phyloP scores from a whole-genome alignment of 2,113 vertebrate genomes.

The Dipodomys stephensi region DNA sequence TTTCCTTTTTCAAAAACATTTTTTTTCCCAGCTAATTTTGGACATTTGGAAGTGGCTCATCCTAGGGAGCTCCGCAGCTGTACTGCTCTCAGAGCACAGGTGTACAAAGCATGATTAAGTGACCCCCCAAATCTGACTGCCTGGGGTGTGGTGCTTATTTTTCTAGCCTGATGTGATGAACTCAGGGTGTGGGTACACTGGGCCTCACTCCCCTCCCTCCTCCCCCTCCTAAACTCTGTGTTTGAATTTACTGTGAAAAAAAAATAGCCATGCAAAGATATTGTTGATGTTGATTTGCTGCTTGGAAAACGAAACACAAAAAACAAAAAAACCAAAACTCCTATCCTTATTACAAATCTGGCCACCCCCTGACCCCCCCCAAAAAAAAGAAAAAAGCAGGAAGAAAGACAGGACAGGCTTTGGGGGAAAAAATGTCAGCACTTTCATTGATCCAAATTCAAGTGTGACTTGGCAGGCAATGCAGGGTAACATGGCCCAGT shows the following conservation, averaged over 20 bases:
- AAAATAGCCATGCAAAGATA: not conserved
- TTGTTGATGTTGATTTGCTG: slow-evolving; percentile 32
- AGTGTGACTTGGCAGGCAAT: slow-evolving; percentile 74
- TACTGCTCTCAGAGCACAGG: slow-evolving; percentile 65
- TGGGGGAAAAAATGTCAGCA: slow-evolving; percentile 53
- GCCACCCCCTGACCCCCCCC: not conserved
- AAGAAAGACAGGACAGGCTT: slow-evolving; percentile 61
- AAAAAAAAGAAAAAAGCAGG: not conserved
- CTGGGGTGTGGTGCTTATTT: slow-evolving; percentile 73
- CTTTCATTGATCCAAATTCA: slow-evolving; percentile 72
- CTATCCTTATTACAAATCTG: slow-evolving; percentile 29
- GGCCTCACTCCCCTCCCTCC: not conserved
- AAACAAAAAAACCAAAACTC: not conserved
- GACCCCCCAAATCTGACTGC: slow-evolving; percentile 63
- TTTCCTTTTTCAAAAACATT: slow-evolving; percentile 3
- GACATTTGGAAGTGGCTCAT: slow-evolving; percentile 52
- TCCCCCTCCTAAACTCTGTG: slow-evolving; percentile 52
- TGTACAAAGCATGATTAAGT: slow-evolving; percentile 72
- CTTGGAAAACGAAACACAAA: not conserved
- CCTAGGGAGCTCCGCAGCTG: slow-evolving; percentile 58
- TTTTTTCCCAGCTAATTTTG: not conserved
- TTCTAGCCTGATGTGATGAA: slow-evolving; percentile 75
- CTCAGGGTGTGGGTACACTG: slow-evolving; percentile 66
- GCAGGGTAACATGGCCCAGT: slow-evolving; percentile 59
- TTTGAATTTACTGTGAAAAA: slow-evolving; percentile 54